Conservation (phyloP, 2,113 vertebrate species). For the Corapipo altera region DNA sequence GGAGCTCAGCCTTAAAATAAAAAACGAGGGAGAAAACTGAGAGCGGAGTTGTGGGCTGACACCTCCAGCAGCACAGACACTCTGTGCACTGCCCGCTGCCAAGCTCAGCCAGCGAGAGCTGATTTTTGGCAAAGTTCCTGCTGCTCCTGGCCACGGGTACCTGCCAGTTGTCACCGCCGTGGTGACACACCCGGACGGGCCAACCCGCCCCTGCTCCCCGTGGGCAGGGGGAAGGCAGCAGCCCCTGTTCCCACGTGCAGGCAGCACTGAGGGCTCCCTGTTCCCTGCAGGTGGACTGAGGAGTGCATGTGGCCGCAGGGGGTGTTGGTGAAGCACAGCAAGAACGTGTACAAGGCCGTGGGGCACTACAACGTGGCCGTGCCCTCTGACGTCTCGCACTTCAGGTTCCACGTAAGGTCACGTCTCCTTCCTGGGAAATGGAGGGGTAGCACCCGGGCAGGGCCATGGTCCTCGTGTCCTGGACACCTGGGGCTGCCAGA, state of each 20-base stretch:
- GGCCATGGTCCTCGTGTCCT: neutral
- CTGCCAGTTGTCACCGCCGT: rapidly evolving
- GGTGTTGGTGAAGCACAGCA: slow-evolving; percentile 96
- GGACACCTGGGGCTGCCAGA: rapidly evolving
- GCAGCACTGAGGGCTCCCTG: neutral
- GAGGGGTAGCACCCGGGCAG: rapidly evolving
- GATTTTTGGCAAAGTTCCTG: neutral
- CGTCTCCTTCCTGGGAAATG: neutral
- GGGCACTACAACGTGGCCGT: slow-evolving; percentile 97
- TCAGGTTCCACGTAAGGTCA: slow-evolving; percentile 92
- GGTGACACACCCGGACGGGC: rapidly evolving
- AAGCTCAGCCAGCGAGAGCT: neutral
- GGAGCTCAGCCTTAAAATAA: neutral
- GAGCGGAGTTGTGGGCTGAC: neutral
- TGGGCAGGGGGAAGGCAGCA: neutral
- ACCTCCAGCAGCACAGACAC: rapidly evolving
- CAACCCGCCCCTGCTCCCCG: rapidly evolving
- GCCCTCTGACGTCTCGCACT: slow-evolving; percentile 96
- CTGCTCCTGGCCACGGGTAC: neutral
- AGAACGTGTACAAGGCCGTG: slow-evolving; percentile 98
- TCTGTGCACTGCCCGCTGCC: neutral
- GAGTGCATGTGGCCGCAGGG: slow-evolving; percentile 99
- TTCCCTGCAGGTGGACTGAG: slow-evolving; percentile 89
- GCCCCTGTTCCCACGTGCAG: neutral
- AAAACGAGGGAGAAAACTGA: neutral